These are phyloP conservation scores for Hyles euphorbiae DNA, from an alignment of 1,140 invertebrate species.

Conservation along the genomic window DNA sequence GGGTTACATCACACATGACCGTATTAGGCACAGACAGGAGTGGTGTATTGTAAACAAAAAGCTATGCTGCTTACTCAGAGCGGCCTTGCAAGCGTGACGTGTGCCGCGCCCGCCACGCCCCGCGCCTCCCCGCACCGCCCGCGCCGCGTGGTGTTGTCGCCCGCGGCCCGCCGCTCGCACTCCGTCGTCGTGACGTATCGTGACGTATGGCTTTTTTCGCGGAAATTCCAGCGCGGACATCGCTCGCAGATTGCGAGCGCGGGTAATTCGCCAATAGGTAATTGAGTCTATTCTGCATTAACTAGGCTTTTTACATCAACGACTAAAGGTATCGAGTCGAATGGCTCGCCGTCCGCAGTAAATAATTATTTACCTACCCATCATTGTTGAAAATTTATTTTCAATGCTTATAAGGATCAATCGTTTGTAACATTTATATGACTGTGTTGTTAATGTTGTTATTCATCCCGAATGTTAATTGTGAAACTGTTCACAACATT, in stretches of 20 bases:
- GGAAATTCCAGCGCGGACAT: conserved; percentile 63
- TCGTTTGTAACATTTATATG: too few relatives aligned
- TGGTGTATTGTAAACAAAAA: conserved; percentile 27
- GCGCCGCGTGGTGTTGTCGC: conserved; percentile 1
- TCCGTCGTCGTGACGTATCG: conserved; percentile 37
- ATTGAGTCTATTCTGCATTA: too few relatives aligned
- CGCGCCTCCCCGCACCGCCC: too few relatives aligned
- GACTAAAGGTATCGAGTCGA: too few relatives aligned
- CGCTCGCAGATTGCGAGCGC: conserved; percentile 36
- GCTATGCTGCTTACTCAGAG: conserved; percentile 30
- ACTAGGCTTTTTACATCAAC: too few relatives aligned
- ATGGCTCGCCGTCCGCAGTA: too few relatives aligned
- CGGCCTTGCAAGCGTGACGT: conserved; percentile 57
- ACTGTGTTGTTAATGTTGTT: too few relatives aligned
- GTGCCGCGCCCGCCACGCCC: conserved; percentile 24
- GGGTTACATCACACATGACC: conserved; percentile 19
- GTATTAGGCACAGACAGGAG: conserved; percentile 21
- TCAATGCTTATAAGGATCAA: background rate
- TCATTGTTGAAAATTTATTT: background rate
- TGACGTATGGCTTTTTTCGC: conserved; percentile 67
- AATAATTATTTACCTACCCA: background rate
- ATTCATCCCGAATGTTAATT: background rate
- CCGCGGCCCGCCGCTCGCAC: background rate
- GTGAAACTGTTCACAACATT: background rate
- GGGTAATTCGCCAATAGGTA: background rate